Conservation (phyloP, 2,888 invertebrate species). For the Chironomus riparius region DNA sequence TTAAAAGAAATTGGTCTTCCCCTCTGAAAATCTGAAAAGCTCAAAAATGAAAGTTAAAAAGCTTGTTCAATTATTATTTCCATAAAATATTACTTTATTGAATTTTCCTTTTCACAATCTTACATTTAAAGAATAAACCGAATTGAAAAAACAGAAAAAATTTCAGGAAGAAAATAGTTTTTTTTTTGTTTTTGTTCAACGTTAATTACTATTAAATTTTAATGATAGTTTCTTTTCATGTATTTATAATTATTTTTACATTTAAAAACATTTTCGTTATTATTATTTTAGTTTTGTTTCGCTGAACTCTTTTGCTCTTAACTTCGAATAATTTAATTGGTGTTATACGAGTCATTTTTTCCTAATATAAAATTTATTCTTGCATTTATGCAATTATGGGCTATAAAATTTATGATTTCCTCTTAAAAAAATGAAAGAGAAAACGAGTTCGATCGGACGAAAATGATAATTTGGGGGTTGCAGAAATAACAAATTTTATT, state of each 20-base stretch:
- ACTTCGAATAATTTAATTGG: slow-evolving; percentile 7
- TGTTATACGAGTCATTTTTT: slow-evolving; percentile 6
- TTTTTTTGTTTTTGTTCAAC: not conserved
- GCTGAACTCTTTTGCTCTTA: slow-evolving; percentile 11
- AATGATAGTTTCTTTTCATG: not conserved
- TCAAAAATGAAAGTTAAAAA: not conserved
- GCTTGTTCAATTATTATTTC: not conserved
- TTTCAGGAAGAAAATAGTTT: not conserved
- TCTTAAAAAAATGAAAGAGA: not conserved
- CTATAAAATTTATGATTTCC: not conserved
- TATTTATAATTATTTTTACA: not conserved
- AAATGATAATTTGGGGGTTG: not conserved
- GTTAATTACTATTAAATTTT: not conserved
- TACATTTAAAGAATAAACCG: slow-evolving; percentile 10
- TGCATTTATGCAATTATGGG: slow-evolving; percentile 2
- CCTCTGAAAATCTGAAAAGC: not conserved
- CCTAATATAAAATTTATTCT: not conserved
- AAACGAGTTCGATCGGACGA: not conserved
- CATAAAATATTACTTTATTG: slow-evolving; percentile 16
- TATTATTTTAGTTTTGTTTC: not conserved
- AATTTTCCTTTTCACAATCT: not conserved
- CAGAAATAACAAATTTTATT: not conserved
- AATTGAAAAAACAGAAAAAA: slow-evolving; percentile 18
- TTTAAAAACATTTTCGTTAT: not conserved
- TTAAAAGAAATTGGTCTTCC: not conserved